Evolutionary conservation across 35 echinoderm and acorn worm species (phyloP).

Genomic region (Eucidaris tribuloides): DNA sequence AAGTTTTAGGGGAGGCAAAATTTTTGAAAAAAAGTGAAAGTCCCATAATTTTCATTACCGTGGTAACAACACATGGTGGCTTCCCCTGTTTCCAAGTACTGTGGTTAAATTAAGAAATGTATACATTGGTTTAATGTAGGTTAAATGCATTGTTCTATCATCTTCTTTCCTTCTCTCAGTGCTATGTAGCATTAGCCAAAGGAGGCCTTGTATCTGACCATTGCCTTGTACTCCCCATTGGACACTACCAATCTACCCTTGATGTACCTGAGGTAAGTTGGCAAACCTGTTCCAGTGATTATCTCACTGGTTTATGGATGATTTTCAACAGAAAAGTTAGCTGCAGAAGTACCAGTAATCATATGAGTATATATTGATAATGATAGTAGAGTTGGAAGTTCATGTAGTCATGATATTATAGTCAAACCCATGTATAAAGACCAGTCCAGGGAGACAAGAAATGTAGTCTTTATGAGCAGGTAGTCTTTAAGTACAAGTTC

Average conservation of each 20-base stretch:
- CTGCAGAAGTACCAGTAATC: background rate
- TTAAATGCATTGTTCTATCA: background rate
- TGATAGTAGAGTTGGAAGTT: background rate
- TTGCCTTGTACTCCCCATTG: constrained; percentile 82
- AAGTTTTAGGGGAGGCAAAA: background rate
- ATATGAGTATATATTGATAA: too few species aligned
- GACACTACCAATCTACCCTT: constrained; percentile 85
- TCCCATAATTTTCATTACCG: background rate
- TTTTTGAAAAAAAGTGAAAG: background rate
- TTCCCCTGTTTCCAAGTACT: background rate
- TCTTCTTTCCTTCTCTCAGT: constrained; percentile 41
- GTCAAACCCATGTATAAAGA: background rate
- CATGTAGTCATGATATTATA: background rate
- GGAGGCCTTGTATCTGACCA: constrained; percentile 84
- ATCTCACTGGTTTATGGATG: background rate
- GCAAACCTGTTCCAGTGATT: background rate
- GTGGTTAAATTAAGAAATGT: background rate
- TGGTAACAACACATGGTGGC: background rate
- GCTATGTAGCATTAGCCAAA: constrained; percentile 91
- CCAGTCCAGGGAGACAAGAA: background rate
- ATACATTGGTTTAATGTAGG: background rate
- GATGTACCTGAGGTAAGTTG: constrained; percentile 74
- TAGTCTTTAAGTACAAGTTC: too few species aligned
- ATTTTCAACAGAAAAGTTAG: too few species aligned
- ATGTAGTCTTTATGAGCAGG: too few species aligned